Evolutionary conservation across 2,113 vertebrate genomes (phyloP).

Genomic region (Boleophthalmus pectinirostris): DNA sequence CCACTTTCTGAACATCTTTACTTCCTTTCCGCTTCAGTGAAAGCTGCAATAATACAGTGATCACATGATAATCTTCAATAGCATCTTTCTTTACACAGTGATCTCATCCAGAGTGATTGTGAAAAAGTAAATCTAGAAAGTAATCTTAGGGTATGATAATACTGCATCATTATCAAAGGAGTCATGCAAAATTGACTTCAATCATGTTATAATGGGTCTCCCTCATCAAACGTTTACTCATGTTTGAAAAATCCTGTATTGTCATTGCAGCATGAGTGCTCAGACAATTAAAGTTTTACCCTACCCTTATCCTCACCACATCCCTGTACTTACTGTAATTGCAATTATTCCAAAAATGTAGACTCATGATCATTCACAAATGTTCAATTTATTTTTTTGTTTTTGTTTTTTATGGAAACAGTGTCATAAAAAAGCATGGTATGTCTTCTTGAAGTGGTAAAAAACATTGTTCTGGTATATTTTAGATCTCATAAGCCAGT

Average conservation of each 20-base stretch:
- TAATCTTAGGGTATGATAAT: not conserved
- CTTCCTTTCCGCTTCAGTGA: slow-evolving; percentile 94
- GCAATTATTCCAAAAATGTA: not conserved
- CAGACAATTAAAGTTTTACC: no score
- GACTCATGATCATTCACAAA: not conserved
- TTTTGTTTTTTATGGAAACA: not conserved
- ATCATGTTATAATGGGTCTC: not conserved
- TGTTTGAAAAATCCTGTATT: not conserved
- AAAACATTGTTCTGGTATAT: no score
- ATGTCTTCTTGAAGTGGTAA: no score
- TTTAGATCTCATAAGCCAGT: not conserved
- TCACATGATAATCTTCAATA: slow-evolving; percentile 29
- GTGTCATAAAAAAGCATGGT: not conserved
- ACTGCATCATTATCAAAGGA: slow-evolving; percentile 11
- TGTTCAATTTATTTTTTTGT: not conserved
- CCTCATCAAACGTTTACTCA: not conserved
- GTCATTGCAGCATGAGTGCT: no score
- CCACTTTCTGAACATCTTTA: slow-evolving; percentile 90
- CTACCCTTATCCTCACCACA: not conserved
- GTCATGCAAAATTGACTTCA: not conserved
- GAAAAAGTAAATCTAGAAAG: no score
- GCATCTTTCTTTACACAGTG: slow-evolving; percentile 30
- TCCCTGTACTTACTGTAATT: not conserved
- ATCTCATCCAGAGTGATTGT: slow-evolving; percentile 46
- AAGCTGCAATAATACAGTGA: slow-evolving; percentile 75